Conservation (phyloP, 2,888 invertebrate species). For the Hypena proboscidalis region DNA sequence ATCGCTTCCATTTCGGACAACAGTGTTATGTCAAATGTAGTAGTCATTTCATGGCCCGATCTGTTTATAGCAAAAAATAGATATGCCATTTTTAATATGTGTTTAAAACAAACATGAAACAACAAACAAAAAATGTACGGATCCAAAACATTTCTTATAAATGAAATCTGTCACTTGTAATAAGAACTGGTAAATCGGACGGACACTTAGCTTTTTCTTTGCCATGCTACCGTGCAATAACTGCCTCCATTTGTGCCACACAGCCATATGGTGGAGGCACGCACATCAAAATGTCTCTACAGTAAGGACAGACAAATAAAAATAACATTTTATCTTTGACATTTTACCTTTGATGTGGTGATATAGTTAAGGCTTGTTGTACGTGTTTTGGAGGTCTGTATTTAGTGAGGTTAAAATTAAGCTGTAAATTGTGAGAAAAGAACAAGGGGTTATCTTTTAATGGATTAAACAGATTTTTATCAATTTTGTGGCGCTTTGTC, state of each 20-base stretch:
- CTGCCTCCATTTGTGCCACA: slow-evolving; percentile 48
- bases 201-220: slow-evolving; percentile 40
- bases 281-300: slow-evolving; percentile 44
- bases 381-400: slow-evolving; percentile 1
- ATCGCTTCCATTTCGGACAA: no score
- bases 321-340: slow-evolving; percentile 4
- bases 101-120: not conserved
- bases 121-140: slow-evolving; percentile 1
- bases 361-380: slow-evolving; percentile 3
- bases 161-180: slow-evolving; percentile 23
- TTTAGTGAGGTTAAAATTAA: slow-evolving; percentile 2
- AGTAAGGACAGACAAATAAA: slow-evolving; percentile 48
- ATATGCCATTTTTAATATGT: no score
- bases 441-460: no score
- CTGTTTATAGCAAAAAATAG: no score
- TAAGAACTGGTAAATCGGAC: slow-evolving; percentile 42
- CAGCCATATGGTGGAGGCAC: slow-evolving; percentile 25
- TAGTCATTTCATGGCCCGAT: no score
- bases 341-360: slow-evolving; percentile 6
- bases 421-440: no score
- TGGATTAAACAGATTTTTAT: no score
- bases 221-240: slow-evolving; percentile 57
- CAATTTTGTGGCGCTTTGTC: no score
- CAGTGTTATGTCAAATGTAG: no score
- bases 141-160: slow-evolving; percentile 1